These are phyloP conservation scores for Drosophila mojavensis DNA, from an alignment of 1,140 invertebrate genomes.

Conservation along the genomic window DNA sequence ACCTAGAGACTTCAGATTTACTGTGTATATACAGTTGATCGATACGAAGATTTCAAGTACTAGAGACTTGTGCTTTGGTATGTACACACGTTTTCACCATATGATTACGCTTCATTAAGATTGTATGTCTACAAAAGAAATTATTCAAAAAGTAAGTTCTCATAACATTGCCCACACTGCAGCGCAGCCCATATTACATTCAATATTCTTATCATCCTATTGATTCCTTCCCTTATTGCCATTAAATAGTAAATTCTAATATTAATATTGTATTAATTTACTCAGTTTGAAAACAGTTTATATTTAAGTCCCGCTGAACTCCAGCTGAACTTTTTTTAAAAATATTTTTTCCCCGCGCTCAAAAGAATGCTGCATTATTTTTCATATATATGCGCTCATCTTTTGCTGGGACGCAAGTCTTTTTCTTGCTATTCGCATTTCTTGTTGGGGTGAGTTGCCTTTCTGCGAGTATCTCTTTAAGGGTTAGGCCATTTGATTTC, in stretches of 20 bases:
- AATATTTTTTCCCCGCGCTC: background rate
- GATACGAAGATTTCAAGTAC: too few relatives aligned
- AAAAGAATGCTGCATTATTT: constrained; percentile 36
- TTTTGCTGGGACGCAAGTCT: constrained; percentile 3
- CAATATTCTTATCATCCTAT: too few relatives aligned
- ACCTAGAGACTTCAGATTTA: too few relatives aligned
- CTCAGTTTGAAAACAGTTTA: background rate
- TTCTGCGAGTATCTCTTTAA: constrained; percentile 25
- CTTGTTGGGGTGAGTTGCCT: constrained; percentile 29
- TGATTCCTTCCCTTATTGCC: too few relatives aligned
- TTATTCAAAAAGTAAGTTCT: too few relatives aligned
- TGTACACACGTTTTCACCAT: too few relatives aligned
- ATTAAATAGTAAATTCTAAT: background rate
- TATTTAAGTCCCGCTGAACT: background rate
- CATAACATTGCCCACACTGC: too few relatives aligned
- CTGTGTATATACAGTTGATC: too few relatives aligned
- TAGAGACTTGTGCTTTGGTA: too few relatives aligned
- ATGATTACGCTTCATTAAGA: too few relatives aligned
- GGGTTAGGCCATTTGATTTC: constrained; percentile 38
- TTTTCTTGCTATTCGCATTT: background rate
- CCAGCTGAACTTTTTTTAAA: background rate
- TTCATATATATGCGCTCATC: background rate
- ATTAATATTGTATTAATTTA: background rate
- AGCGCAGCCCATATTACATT: too few relatives aligned
- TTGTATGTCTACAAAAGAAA: too few relatives aligned